A percentile compares a stretch with the other conserved stretches of the same genome.
Evolutionary conservation across 2,113 vertebrate species (phyloP).

Genomic region (Todiramphus chloris): DNA sequence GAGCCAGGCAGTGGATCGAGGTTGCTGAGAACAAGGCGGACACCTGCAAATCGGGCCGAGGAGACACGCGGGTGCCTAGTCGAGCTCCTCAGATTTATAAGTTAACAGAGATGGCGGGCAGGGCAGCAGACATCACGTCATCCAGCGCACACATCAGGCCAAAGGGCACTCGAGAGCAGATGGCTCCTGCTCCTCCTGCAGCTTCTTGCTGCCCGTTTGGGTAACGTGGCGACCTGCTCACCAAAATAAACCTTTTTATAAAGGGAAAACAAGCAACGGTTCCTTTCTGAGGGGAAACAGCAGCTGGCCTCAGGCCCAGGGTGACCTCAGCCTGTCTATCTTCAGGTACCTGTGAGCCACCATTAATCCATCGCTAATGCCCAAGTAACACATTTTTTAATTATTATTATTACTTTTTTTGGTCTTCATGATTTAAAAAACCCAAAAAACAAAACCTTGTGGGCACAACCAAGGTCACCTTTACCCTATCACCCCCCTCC

Average conservation of each 20-base stretch:
- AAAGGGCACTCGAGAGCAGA: background rate
- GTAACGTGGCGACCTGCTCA: rapidly evolving
- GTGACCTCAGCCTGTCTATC: rapidly evolving
- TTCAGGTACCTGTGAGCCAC: background rate
- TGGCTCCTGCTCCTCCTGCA: background rate
- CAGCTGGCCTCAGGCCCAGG: rapidly evolving
- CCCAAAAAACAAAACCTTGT: too few relatives aligned
- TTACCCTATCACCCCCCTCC: background rate
- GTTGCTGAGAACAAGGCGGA: background rate
- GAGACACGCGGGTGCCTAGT: background rate
- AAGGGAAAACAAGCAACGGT: rapidly evolving
- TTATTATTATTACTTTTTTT: too few relatives aligned
- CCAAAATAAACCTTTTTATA: background rate
- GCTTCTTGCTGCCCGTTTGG: rapidly evolving
- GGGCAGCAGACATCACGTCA: background rate
- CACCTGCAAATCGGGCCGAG: background rate
- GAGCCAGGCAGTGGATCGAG: too few relatives aligned
- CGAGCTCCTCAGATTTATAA: background rate
- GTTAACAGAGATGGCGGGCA: too few relatives aligned
- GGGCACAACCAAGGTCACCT: background rate
- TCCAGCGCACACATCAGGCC: too few relatives aligned
- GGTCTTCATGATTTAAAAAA: background rate
- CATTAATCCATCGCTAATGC: rapidly evolving
- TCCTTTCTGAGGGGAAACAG: background rate
- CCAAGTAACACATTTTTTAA: background rate